phyloP scores from a whole-genome alignment of 1,140 invertebrate genomes.

The Portunus trituberculatus region DNA sequence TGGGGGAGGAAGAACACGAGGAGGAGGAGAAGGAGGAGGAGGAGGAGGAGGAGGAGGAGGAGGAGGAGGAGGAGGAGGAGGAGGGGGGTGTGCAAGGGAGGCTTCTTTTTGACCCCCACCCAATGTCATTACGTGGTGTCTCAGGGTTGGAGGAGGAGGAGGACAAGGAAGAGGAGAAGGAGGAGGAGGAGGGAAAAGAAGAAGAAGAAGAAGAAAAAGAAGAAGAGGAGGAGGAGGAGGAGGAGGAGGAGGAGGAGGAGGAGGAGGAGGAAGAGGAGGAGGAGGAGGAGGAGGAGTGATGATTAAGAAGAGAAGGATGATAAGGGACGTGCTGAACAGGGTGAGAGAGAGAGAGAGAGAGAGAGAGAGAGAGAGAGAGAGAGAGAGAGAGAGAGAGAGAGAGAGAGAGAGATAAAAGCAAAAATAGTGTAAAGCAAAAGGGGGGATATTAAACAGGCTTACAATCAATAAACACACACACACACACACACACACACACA shows the following conservation, averaged over 20 bases:
- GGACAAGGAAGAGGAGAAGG: slow-evolving; percentile 37
- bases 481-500: slow-evolving; percentile 18
- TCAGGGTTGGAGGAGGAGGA: not conserved
- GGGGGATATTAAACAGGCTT: slow-evolving; percentile 23
- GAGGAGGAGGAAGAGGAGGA: not conserved
- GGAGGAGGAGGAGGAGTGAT: not conserved
- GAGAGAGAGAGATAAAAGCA: slow-evolving; percentile 28
- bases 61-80: slow-evolving; percentile 42
- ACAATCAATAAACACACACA: not conserved
- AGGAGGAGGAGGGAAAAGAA: not conserved
- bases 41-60: not conserved
- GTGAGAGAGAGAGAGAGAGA: not conserved
- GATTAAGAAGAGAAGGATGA: not conserved
- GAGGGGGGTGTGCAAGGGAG: not conserved
- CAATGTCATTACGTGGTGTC: slow-evolving; percentile 33
- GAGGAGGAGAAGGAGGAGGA: not conserved
- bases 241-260: not conserved
- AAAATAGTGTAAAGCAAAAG: not conserved
- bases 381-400: slow-evolving; percentile 31
- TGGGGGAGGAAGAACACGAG: not conserved
- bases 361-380: not conserved
- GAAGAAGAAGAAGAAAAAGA: not conserved
- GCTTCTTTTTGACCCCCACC: not conserved
- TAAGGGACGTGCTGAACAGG: too few relatives aligned
- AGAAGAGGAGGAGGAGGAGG: not conserved